Evolutionary conservation across 2,113 vertebrate genomes (phyloP), one percentile per base, ranked within the genome.

Genomic region (Tupaia tana): DNA sequence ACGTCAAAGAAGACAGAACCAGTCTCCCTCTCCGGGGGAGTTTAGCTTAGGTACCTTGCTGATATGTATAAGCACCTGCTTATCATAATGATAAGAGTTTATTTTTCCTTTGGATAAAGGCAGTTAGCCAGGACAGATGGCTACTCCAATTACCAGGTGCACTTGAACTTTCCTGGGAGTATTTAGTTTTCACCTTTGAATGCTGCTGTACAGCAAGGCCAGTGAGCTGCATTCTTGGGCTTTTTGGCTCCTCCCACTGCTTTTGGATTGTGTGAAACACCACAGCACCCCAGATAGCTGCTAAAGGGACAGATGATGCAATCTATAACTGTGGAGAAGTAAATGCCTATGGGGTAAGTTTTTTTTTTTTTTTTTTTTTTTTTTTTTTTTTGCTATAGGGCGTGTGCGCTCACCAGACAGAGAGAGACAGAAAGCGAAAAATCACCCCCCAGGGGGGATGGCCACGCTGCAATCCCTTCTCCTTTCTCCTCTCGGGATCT

Each of bases 31-130:
- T 93, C n/a, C 58, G 59, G 52, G 9, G 4, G 52, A 67, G 20
- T 75, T 80, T 61, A 75, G 16, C 6, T 13, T 81, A 63, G 64
- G 52, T 3, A 10, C 16, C 18, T 61, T 74, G n/a, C 58, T 93
- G 43, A 18, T 64, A 87, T 31, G n/a, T 83, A 22, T 82, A 73
- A 82, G 43, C 71, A 64, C 31, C 75, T 31, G 69, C 86, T 82
- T 86, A 63, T 71, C 70, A 70, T 19, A 75, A 56, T 90, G 56
- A 71, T 24, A 93, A 2, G 61, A 75, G 85, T 81, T 80, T 81
- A 18, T 86, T 69, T 87, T 94, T 77, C 80, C n/a, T 92, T 71
- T 6, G 29, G 86, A 90, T 43, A 66, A 90, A n/a, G 58, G 82
- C 71, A 82, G 83, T 79, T 87, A 87, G 74, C 25, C 66, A 54